Conservation (phyloP, 1,140 invertebrate species). For the Holcopasites calliopsidis region DNA sequence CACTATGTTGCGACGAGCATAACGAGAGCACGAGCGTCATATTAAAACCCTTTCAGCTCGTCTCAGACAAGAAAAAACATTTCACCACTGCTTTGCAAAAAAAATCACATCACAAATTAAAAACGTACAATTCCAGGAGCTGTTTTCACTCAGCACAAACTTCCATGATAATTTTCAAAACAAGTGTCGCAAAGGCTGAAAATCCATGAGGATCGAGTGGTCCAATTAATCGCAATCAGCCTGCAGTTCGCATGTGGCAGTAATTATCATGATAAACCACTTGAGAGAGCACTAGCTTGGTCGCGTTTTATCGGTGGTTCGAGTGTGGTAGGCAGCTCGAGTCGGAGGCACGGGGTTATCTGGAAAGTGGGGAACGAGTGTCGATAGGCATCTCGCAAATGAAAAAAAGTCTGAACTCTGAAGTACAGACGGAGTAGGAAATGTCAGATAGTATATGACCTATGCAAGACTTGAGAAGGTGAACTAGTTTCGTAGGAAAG, state of each 20-base stretch:
- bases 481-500: constrained; percentile 6
- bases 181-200: not conserved
- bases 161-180: not conserved
- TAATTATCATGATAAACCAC: constrained; percentile 58
- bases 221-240: constrained; percentile 52
- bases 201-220: constrained; percentile 1
- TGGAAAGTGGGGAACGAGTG: not conserved
- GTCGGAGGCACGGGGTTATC: not conserved
- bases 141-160: not conserved
- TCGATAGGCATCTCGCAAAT: not conserved
- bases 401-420: not conserved
- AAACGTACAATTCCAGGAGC: not conserved
- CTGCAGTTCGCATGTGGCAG: not conserved
- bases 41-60: not conserved
- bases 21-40: not conserved
- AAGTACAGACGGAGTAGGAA: constrained; percentile 13
- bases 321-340: not conserved
- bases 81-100: constrained; percentile 3
- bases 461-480: constrained; percentile 40
- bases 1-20: constrained; percentile 1
- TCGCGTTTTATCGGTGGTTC: not conserved
- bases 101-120: not conserved
- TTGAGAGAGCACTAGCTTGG: constrained; percentile 32
- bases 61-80: not conserved
- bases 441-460: constrained; percentile 63